Evolutionary conservation across 1,140 invertebrate genomes (phyloP).

Genomic region (Drosophila subobscura): DNA sequence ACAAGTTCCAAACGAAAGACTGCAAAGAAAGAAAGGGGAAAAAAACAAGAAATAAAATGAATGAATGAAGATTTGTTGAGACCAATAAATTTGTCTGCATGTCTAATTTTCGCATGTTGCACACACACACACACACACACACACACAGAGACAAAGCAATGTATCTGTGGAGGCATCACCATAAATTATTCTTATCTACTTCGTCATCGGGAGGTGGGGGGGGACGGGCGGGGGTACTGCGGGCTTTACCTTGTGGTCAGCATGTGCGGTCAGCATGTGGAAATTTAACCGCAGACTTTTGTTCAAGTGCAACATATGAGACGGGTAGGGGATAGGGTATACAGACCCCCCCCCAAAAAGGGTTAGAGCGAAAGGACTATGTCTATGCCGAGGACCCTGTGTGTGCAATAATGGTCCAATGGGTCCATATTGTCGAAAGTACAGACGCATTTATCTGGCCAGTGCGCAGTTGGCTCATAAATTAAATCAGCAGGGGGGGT

Average conservation of each 20-base stretch:
- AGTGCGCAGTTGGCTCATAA: conserved; percentile 62
- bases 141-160: conserved; percentile 15
- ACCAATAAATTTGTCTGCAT: conserved; percentile 79
- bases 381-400: not conserved
- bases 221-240: conserved; percentile 42
- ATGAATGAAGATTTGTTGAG: conserved; percentile 73
- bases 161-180: conserved; percentile 68
- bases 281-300: conserved; percentile 72
- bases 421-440: conserved; percentile 66
- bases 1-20: not conserved
- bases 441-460: conserved; percentile 76
- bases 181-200: conserved; percentile 79
- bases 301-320: conserved; percentile 56
- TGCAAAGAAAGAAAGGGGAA: not conserved
- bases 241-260: conserved; percentile 68
- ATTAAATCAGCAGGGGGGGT: conserved; percentile 61
- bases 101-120: conserved; percentile 74
- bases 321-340: not conserved
- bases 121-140: conserved; percentile 40
- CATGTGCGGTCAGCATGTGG: conserved; percentile 70
- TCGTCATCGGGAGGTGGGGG: conserved; percentile 76
- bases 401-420: conserved; percentile 33
- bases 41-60: conserved; percentile 51
- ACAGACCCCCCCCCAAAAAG: not conserved
- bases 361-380: not conserved